These are phyloP conservation scores for Fistularia commersonii DNA, from an alignment of 2,797 vertebrate species.

Conservation along the genomic window DNA sequence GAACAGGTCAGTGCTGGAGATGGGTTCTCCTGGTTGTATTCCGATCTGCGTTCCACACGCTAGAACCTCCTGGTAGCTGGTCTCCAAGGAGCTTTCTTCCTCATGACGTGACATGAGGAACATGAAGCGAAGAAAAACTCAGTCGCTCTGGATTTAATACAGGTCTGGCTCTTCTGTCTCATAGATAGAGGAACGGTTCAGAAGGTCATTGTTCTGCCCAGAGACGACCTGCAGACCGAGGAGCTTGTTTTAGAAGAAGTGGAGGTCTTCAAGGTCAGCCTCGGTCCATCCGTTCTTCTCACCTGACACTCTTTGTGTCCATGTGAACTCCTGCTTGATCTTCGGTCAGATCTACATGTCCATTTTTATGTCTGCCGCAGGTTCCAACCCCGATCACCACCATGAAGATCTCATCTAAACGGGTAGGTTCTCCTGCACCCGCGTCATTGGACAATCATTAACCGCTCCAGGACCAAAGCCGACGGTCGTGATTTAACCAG, in stretches of 20 bases:
- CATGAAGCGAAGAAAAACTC: neutral
- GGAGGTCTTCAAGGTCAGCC: constrained; percentile 91
- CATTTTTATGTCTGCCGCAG: constrained; percentile 61
- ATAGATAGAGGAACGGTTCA: constrained; percentile 93
- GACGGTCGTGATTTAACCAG: no score
- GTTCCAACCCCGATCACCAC: constrained; percentile 91
- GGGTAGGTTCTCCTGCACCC: constrained; percentile 74
- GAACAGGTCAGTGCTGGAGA: constrained; percentile 88
- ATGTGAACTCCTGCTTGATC: no score
- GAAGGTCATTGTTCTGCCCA: constrained; percentile 96
- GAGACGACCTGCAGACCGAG: constrained; percentile 93
- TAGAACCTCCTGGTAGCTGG: no score
- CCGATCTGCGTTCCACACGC: no score
- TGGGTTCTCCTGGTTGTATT: no score
- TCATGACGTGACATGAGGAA: no score
- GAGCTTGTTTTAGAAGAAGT: constrained; percentile 97
- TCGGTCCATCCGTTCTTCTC: neutral
- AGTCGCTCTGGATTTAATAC: neutral
- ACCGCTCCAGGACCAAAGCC: no score
- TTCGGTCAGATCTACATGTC: no score
- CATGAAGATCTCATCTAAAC: constrained; percentile 98
- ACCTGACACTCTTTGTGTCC: no score
- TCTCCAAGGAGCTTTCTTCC: no score
- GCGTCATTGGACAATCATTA: no score
- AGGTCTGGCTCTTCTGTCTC: neutral